Evolutionary conservation across 2,797 vertebrate species (phyloP), one percentile per base, ranked within the genome.

Genomic region (Synaphobranchus kaupii): DNA sequence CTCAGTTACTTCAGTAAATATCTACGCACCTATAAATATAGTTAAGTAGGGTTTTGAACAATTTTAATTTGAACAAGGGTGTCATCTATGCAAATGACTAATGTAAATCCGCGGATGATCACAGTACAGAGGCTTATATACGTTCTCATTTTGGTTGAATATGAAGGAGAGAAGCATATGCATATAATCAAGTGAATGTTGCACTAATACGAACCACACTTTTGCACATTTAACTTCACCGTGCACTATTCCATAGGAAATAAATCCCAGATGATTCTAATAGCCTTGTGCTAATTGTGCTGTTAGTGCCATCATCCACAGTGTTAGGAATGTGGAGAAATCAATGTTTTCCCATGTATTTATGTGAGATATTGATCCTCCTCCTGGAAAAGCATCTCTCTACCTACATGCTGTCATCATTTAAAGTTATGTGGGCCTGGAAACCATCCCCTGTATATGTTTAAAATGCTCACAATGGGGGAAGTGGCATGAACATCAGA

Each of bases 211-310:
- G 34, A 76, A 34, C 31, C 15, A 76, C 71, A 17, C 34, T 76
- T 6, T 17, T 44, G 71, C 13, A 4, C 71, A 73, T 47, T 17
- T 78, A 1, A 48, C 44, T 48, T 15, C n/a, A 8, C 50, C 13
- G 81, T 28, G 10, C 12, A 31, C n/a, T 83, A 25, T 83, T 52
- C 25, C 50, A 83, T 34, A 28, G 50, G 48, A 54, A 83, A 83
- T 83, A 56, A 56, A 83, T 83, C 81, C 52, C n/a, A 83, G 6
- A 83, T 83, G n/a, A 83, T 56, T 83, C n/a, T 31, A 52, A 83
- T 28, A 56, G 81, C 52, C 28, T 7, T 52, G 81, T 83, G 9
- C 81, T 83, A 83, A 83, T 83, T 56, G 44, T 54, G 81, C 28
- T 83, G 81, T 83, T 83, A 83, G 81, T 28, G 50, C 10, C 48